Conservation (phyloP, 2,888 invertebrate species). For the Drosophila koepferae region DNA sequence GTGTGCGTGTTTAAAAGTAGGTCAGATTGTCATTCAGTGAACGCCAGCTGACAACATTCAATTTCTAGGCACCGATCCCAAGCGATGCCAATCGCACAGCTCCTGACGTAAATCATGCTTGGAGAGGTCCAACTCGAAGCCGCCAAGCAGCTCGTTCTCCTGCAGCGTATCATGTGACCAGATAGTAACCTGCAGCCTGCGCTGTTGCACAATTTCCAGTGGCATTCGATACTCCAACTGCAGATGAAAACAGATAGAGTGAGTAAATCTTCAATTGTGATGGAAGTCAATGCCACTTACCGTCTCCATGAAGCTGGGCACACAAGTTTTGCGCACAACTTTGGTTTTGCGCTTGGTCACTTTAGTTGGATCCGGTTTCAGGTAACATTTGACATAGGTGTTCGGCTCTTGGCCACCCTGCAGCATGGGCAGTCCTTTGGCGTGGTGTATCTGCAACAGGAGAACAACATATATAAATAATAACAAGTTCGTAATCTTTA, state of each 20-base stretch:
- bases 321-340: conserved; percentile 95
- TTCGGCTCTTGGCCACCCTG: conserved; percentile 93
- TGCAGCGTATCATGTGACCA: conserved; percentile 98
- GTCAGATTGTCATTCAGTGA: conserved; percentile 50
- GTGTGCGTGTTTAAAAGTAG: conserved; percentile 16
- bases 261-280: background rate
- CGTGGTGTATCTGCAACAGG: conserved; percentile 89
- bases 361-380: conserved; percentile 96
- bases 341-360: conserved; percentile 98
- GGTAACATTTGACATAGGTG: conserved; percentile 95
- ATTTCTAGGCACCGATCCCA: conserved; percentile 85
- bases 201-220: conserved; percentile 90
- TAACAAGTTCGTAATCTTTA: background rate
- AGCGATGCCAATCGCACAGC: conserved; percentile 94
- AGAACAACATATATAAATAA: background rate
- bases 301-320: conserved; percentile 99
- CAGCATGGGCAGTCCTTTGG: conserved; percentile 92
- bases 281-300: conserved; percentile 84
- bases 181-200: conserved; percentile 95
- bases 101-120: conserved; percentile 91
- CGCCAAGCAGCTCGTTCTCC: conserved; percentile 97
- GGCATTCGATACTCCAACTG: conserved; percentile 95
- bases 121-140: conserved; percentile 92
- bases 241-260: background rate
- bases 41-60: conserved; percentile 27